Conservation (phyloP, 2,797 vertebrate genomes). For the Lutjanus campechanus region DNA sequence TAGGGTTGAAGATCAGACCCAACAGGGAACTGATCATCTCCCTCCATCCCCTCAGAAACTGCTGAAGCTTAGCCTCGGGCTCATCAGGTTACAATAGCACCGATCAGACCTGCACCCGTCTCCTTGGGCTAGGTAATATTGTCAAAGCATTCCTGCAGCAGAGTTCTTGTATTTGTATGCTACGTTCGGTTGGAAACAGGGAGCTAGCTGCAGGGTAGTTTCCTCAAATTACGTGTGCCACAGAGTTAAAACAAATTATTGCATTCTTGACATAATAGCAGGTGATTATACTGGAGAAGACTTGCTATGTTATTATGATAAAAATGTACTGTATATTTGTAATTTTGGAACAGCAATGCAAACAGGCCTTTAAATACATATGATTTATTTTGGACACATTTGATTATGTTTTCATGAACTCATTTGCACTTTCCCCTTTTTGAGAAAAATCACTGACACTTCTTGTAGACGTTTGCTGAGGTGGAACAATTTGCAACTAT, state of each 20-base stretch:
- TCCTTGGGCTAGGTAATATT: constrained; percentile 63
- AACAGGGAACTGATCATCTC: constrained; percentile 65
- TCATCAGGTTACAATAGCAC: constrained; percentile 82
- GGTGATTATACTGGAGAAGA: constrained; percentile 63
- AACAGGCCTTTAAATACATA: constrained; percentile 11
- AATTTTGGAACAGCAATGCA: constrained; percentile 3
- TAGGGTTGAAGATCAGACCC: constrained; percentile 50
- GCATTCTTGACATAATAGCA: constrained; percentile 73
- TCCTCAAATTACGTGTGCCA: constrained; percentile 62
- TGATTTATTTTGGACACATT: neutral
- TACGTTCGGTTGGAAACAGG: constrained; percentile 63
- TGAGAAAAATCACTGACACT: neutral
- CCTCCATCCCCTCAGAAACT: constrained; percentile 75
- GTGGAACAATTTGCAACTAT: neutral
- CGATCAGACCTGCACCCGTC: constrained; percentile 64
- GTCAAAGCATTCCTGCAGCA: constrained; percentile 70
- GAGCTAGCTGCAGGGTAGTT: constrained; percentile 69
- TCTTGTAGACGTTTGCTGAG: neutral
- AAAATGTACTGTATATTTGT: neutral
- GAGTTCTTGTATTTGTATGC: constrained; percentile 58
- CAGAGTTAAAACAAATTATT: constrained; percentile 65
- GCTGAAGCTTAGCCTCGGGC: constrained; percentile 68
- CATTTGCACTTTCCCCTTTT: neutral
- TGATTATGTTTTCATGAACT: neutral
- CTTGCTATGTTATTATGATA: constrained; percentile 39